These are phyloP conservation scores for Leucania comma DNA, from an alignment of 2,888 invertebrate species.

Conservation along the genomic window DNA sequence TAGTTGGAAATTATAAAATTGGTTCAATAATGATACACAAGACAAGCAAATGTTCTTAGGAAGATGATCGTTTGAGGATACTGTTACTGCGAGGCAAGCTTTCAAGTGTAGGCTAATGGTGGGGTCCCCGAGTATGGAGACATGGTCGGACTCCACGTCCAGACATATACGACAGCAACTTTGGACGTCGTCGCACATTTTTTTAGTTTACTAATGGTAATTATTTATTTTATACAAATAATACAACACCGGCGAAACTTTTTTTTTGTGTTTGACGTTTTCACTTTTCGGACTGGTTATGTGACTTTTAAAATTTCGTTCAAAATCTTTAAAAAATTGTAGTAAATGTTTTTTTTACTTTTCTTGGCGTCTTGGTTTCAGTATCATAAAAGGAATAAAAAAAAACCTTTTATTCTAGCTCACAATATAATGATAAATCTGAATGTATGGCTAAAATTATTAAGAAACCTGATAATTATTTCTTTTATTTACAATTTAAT, in stretches of 20 bases:
- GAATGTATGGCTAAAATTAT: background rate
- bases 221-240: background rate
- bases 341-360: background rate
- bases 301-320: slow-evolving; percentile 20
- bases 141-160: slow-evolving; percentile 80
- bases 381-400: accelerated
- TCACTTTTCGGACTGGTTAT: background rate
- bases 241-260: background rate
- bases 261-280: background rate
- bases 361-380: background rate
- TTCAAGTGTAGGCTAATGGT: slow-evolving; percentile 82
- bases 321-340: background rate
- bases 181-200: slow-evolving; percentile 80
- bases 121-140: slow-evolving; percentile 82
- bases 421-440: background rate
- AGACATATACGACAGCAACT: slow-evolving; percentile 86
- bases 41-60: slow-evolving; percentile 82
- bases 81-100: slow-evolving; percentile 81
- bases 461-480: background rate
- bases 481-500: background rate
- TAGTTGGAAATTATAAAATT: slow-evolving; percentile 87
- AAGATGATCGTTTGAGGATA: slow-evolving; percentile 79
- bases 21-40: slow-evolving; percentile 82
- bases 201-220: background rate
- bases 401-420: background rate